Conservation (phyloP, 2,888 invertebrate species). For the Atrina japonica region DNA sequence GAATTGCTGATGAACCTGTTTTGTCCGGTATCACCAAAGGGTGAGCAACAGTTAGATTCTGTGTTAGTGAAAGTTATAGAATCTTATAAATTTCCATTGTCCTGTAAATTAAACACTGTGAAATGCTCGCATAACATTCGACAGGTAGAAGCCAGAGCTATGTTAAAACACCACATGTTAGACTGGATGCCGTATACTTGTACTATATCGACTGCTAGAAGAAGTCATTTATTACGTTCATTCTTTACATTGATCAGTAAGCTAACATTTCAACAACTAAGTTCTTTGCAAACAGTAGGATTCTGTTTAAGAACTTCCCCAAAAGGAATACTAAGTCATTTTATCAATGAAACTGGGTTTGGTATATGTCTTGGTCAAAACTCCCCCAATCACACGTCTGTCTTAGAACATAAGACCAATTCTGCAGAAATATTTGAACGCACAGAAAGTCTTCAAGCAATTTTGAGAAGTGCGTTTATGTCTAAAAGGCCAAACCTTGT, state of each 20-base stretch:
- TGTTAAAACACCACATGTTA: not conserved
- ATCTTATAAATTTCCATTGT: not conserved
- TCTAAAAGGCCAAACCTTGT: conserved; percentile 45
- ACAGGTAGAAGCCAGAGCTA: not conserved
- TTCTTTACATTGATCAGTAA: conserved; percentile 20
- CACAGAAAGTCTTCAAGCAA: conserved; percentile 31
- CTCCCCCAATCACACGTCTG: conserved; percentile 44
- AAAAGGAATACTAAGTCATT: conserved; percentile 22
- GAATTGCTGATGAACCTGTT: conserved; percentile 43
- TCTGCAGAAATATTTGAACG: conserved; percentile 42
- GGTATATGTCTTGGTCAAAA: conserved; percentile 53
- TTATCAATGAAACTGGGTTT: conserved; percentile 27
- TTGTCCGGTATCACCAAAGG: conserved; percentile 42
- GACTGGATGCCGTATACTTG: conserved; percentile 3
- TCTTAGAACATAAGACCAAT: conserved; percentile 48
- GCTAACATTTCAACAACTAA: conserved; percentile 46
- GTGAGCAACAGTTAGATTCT: conserved; percentile 44
- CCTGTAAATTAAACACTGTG: not conserved
- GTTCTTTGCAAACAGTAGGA: conserved; percentile 45
- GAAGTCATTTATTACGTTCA: not conserved
- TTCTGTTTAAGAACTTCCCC: conserved; percentile 53
- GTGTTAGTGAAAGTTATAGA: not conserved
- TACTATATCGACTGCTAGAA: not conserved
- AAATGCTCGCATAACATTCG: not conserved
- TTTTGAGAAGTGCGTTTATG: conserved; percentile 32